A percentile compares a stretch with the other conserved stretches of the same genome.
Evolutionary conservation across 2,113 vertebrate genomes (phyloP).

Genomic region (Oreamnos americanus): DNA sequence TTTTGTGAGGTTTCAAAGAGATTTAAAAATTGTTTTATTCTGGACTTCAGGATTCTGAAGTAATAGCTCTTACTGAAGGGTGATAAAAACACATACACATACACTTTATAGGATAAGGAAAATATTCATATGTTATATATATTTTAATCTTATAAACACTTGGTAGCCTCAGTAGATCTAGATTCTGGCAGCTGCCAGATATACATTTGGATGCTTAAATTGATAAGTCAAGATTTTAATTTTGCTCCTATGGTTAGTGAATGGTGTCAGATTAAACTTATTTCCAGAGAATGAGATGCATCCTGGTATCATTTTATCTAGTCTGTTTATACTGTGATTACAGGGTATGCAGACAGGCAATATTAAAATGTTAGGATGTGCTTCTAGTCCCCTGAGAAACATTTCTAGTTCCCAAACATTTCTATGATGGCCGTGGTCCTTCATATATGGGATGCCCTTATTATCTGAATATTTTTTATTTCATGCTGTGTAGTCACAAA

Average conservation of each 20-base stretch:
- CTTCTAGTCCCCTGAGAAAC: not conserved
- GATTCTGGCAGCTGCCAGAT: conserved; percentile 33
- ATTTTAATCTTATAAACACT: conserved; percentile 47
- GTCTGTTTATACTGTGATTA: not conserved
- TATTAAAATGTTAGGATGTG: not conserved
- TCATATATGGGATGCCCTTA: not conserved
- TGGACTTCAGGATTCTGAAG: conserved; percentile 35
- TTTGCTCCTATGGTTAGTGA: conserved; percentile 24
- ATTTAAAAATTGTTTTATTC: not conserved
- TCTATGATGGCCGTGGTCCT: not conserved
- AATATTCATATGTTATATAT: conserved; percentile 7
- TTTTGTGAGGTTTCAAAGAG: conserved; percentile 4
- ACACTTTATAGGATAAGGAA: not conserved
- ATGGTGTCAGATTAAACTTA: not conserved
- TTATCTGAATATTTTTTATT: conserved; percentile 28
- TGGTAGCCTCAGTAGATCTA: not conserved
- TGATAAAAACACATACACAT: not conserved
- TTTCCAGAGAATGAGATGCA: not conserved
- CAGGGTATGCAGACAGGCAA: not conserved
- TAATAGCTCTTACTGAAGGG: not conserved
- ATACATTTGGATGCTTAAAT: conserved; percentile 29
- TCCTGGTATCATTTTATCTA: not conserved
- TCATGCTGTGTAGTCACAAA: not conserved
- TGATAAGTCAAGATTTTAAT: conserved; percentile 38
- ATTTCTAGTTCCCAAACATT: not conserved